A percentile compares a stretch with the other conserved stretches of the same genome.
phyloP scores from a whole-genome alignment of 2,888 invertebrate genomes.

The Lysandra coridon region DNA sequence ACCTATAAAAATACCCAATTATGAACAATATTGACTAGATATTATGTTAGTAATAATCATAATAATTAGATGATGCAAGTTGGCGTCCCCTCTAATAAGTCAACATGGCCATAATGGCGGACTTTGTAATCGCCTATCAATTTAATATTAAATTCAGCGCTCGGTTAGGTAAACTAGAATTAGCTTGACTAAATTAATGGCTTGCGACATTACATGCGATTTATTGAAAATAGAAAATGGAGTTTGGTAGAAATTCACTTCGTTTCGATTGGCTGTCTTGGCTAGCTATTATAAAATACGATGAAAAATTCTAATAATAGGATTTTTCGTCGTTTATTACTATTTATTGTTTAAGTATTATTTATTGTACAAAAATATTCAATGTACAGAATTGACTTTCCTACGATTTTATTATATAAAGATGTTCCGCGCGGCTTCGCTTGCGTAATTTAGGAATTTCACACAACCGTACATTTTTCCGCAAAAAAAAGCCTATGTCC shows the following conservation, averaged over 20 bases:
- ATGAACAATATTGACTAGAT: not conserved
- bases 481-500: too few species aligned
- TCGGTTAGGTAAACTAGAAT: slow-evolving; percentile 32
- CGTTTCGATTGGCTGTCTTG: not conserved
- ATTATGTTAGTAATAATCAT: not conserved
- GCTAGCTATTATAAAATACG: not conserved
- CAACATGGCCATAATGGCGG: slow-evolving; percentile 27
- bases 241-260: not conserved
- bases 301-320: not conserved
- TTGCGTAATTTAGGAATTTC: too few species aligned
- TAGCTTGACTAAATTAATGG: slow-evolving; percentile 41
- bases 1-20: too few species aligned
- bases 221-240: slow-evolving; percentile 7
- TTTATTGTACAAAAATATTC: too few species aligned
- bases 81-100: slow-evolving; percentile 29
- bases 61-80: slow-evolving; percentile 11
- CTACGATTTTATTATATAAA: too few species aligned
- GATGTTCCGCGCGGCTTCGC: too few species aligned
- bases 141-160: slow-evolving; percentile 34
- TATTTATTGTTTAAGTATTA: too few species aligned
- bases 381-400: too few species aligned
- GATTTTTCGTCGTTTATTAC: not conserved
- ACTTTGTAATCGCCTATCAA: slow-evolving; percentile 29
- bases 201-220: slow-evolving; percentile 36
- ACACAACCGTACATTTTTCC: too few species aligned